Conservation (phyloP, 2,797 vertebrate species). For the Chiroxiphia lanceolata region DNA sequence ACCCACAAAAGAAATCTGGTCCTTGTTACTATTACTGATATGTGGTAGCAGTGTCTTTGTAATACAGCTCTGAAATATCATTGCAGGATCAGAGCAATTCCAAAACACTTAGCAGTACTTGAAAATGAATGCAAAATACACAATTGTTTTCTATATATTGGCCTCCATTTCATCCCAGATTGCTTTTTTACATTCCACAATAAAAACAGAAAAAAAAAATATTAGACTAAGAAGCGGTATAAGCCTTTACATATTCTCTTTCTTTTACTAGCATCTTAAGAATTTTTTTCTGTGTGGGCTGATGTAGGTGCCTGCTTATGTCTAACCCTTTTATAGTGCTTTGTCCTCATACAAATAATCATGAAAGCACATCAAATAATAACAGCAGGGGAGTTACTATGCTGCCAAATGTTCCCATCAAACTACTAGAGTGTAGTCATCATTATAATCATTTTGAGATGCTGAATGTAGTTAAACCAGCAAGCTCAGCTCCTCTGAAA, state of each 20-base stretch:
- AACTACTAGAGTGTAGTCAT: slow-evolving; percentile 21
- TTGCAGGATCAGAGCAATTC: neutral
- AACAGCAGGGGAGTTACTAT: slow-evolving; percentile 47
- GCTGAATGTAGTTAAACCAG: slow-evolving; percentile 22
- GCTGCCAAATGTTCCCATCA: slow-evolving; percentile 49
- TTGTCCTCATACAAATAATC: slow-evolving; percentile 58
- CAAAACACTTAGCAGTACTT: neutral
- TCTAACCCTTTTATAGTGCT: slow-evolving; percentile 26
- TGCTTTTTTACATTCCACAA: neutral
- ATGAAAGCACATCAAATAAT: slow-evolving; percentile 55
- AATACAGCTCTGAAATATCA: neutral
- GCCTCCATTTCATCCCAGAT: neutral
- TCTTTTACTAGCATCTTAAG: neutral
- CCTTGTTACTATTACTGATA: neutral
- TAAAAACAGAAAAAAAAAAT: neutral
- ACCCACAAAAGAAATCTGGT: neutral
- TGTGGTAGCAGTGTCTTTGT: neutral
- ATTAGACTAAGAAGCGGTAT: neutral
- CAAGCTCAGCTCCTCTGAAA: slow-evolving; percentile 34
- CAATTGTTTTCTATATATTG: neutral
- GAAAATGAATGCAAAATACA: neutral
- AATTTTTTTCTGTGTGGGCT: neutral
- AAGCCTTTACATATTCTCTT: neutral
- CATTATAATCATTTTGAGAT: slow-evolving; percentile 40
- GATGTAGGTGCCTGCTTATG: slow-evolving; percentile 12